A percentile compares a stretch with the other conserved stretches of the same genome.
Evolutionary conservation across 2,113 vertebrate genomes (phyloP).

Genomic region (Cochlearius cochlearius): DNA sequence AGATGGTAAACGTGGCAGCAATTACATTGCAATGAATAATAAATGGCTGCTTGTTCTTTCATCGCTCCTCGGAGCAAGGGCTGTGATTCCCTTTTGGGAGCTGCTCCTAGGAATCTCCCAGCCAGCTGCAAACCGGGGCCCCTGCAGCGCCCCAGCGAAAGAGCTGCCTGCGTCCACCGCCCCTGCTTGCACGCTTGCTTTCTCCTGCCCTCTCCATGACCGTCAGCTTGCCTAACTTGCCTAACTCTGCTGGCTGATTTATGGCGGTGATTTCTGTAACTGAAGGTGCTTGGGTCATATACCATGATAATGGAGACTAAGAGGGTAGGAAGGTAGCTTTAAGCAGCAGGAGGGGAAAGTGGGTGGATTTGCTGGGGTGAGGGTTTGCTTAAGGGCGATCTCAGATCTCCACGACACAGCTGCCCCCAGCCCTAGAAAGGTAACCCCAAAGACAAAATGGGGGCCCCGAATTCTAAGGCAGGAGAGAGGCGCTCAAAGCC

Average conservation of each 20-base stretch:
- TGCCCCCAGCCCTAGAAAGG: background rate
- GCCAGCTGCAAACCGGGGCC: background rate
- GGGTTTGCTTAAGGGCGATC: background rate
- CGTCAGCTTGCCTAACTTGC: background rate
- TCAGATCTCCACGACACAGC: background rate
- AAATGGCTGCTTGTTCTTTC: background rate
- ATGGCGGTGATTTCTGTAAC: background rate
- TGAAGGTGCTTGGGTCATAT: background rate
- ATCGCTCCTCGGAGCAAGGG: background rate
- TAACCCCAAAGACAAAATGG: background rate
- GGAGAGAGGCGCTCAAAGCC: background rate
- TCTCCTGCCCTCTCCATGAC: background rate
- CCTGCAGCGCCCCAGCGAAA: background rate
- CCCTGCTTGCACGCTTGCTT: background rate
- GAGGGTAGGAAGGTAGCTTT: background rate
- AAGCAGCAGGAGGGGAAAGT: background rate
- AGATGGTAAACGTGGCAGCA: background rate
- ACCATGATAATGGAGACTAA: background rate
- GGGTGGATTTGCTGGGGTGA: background rate
- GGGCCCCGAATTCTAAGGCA: background rate
- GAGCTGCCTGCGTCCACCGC: background rate
- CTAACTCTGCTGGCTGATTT: background rate
- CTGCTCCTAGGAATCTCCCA: background rate
- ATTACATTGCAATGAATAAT: background rate
- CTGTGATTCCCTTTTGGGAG: background rate